Base-by-base conservation (phyloP, 2,797 vertebrate genomes). In the Alfaro cultratus region DNA sequence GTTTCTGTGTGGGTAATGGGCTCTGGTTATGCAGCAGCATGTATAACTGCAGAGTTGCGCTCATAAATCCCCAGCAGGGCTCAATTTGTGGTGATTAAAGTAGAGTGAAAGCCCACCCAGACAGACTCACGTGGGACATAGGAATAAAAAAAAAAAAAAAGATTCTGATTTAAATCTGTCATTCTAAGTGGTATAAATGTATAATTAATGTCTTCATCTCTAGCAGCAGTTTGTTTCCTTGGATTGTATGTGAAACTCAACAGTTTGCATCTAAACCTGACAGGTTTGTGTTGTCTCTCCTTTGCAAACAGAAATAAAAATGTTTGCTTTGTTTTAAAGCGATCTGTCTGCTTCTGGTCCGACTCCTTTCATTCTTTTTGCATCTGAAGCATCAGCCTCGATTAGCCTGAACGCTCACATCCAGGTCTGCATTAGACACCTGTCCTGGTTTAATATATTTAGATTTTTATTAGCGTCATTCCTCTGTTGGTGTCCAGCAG, bases 391-490 rank as follows among this genome's bases (percentile, higher is more conserved):
- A 89, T 89, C 84, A 72, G 70, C 83, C 93, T 91, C 95, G 94
- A 96, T 96, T 95, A 94, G 91, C 86, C 89, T 80, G 90, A 86
- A 62, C 4, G 83, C 85, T 84, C 89, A 82, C 94, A 91, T 92
- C 90, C 76, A 73, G 62, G 57, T 64, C 49, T 78, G 76, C 81
- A 80, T 89, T 85, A 93, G 93, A 90, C 95, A 95, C 94, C 93
- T 94, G 88, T 82, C 84, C 74, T 11, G 5, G 31, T 1, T 45
- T 93, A 91, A 90, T 93, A 87, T 89, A 93, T 90, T 76, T 83
- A 1, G 67, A 78, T 85, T 79, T 93, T 93, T 94, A 94, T 91
- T 87, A 83, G 77, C 47, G 4, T 84, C 87, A 83, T 93, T 91
- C 91, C 80, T 89, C 76, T 68, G 39, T 78, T 76, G 57, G 72